Evolutionary conservation across 2,113 vertebrate species (phyloP), one percentile per base, ranked within the genome.

Genomic region (Callaeas wilsoni): DNA sequence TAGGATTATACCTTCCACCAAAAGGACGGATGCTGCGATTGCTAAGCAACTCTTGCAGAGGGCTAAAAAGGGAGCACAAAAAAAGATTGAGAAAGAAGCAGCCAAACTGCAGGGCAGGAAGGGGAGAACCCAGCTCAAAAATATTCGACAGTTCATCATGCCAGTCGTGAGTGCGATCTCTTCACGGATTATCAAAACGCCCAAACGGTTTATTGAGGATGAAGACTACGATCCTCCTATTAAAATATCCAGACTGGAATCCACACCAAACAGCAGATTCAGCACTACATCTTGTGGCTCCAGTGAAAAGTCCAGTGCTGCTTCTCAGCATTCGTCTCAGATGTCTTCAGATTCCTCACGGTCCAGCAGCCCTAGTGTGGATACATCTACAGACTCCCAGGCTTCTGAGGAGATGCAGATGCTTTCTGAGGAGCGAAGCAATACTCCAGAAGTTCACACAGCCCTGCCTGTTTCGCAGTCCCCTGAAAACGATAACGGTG

Each of bases 141-240:
- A 99, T 49, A 99, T 99, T 81, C 98, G 99, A 4, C 99, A 99
- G 98, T 99, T 99, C 96, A 99, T 99, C 84, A 99, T 99, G 99
- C 99, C 99, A 0, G 99, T 99, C 19, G 99, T 99, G 87, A 99
- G 99, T 27, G 99, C 99, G 2, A 99, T 99, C 95, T 99, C 99
- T 22, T 98, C 99, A 3, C 98, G 99, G 52, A 99, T 99, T 94
- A 99, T 99, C 74, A 99, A 99, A 95, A 99, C 99, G 10, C 99
- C 99, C 22, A 99, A 99, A 92, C 98, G 99, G 39, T 99, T 99
- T 95, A 99, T 99, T 39, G 99, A 99, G 94, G 99, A 99, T 12
- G 99, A 99, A 91, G 98, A 98, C 90, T 99, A 98, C 3, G 98
- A 98, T 47, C 99, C 99, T 32, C 99, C 99, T 16, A 98, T 99